Base-by-base conservation (phyloP, 2,797 vertebrate genomes). In the Esox masquinongy region DNA sequence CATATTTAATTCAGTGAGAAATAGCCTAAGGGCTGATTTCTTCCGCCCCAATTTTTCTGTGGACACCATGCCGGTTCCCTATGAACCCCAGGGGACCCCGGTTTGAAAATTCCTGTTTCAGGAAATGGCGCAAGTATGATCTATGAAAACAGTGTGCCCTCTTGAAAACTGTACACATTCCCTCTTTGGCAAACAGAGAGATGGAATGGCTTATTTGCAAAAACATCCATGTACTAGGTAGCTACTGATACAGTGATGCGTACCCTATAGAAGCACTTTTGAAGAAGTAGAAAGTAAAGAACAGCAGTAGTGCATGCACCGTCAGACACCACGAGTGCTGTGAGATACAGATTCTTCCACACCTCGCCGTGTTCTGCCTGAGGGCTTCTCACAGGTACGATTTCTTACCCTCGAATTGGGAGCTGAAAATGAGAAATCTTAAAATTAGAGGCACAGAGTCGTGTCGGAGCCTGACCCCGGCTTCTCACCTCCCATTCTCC, bases 381-480 rank as follows among this genome's bases (percentile, higher is more conserved):
- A 92, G 87, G 92, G 91, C 88, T 93, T 93, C 93, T 94, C 92
- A 93, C 94, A 94, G 93, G 93, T 95, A 94, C 89, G 79, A 95
- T 95, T 93, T 93, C 90, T 89, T 93, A 85, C 88, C 86, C 85
- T 88, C 31, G 77, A 88, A 90, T 89, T 88, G 81, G 79, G 86
- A 94, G 82, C 92, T 87, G 93, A 94, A 94, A 95, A 95, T 95
- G 91, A 95, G 91, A 94, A 61, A 93, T 93, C 89, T 93, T 82
- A 80, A 93, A 95, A 94, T 94, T 89, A 94, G 88, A 94, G 90
- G 87, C 90, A 86, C 83, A 79, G 87, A 92, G 87, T 93, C 92
- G 77, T 93, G 94, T 92, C 86, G 74, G 81, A 91, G 89, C 93
- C 89, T 95, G 94, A 94, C 92, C 92, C 87, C 84, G 86, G 77